Conservation (phyloP, 2,888 invertebrate genomes). For the Carterocephalus palaemon region DNA sequence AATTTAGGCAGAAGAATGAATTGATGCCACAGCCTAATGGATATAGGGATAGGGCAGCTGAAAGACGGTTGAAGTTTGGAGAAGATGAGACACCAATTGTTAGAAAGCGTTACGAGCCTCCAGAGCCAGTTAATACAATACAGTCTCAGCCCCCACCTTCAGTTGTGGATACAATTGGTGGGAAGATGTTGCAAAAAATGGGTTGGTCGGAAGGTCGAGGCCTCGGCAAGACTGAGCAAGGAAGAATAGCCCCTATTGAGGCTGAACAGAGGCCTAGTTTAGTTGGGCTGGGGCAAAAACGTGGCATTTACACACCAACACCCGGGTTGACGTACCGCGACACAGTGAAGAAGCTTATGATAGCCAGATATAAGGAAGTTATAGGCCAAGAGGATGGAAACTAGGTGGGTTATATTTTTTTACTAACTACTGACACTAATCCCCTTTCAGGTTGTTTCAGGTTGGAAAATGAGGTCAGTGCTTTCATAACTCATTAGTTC, state of each 20-base stretch:
- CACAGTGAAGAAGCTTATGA: constrained; percentile 93
- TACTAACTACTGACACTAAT: constrained; percentile 32
- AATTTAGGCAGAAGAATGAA: constrained; percentile 68
- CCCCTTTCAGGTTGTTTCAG: constrained; percentile 50
- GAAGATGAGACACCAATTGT: constrained; percentile 84
- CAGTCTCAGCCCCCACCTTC: constrained; percentile 80
- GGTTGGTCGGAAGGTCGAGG: constrained; percentile 99
- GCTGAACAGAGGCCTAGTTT: constrained; percentile 83
- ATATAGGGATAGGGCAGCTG: constrained; percentile 97
- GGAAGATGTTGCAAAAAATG: constrained; percentile 97
- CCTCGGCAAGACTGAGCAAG: constrained; percentile 95
- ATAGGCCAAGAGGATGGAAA: constrained; percentile 79
- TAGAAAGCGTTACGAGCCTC: constrained; percentile 65
- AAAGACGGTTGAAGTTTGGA: constrained; percentile 95
- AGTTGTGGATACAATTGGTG: constrained; percentile 94
- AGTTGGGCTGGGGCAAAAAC: constrained; percentile 92
- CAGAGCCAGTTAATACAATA: constrained; percentile 60
- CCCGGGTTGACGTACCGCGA: constrained; percentile 93
- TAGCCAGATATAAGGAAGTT: constrained; percentile 90
- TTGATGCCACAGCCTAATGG: constrained; percentile 56
- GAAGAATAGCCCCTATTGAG: constrained; percentile 94
- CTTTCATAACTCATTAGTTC: no score
- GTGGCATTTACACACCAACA: constrained; percentile 86
- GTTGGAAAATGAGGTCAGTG: constrained; percentile 55
- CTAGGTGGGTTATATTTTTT: constrained; percentile 58